These are phyloP conservation scores for Hyperopisus bebe DNA, from an alignment of 2,113 vertebrate species.

Conservation along the genomic window DNA sequence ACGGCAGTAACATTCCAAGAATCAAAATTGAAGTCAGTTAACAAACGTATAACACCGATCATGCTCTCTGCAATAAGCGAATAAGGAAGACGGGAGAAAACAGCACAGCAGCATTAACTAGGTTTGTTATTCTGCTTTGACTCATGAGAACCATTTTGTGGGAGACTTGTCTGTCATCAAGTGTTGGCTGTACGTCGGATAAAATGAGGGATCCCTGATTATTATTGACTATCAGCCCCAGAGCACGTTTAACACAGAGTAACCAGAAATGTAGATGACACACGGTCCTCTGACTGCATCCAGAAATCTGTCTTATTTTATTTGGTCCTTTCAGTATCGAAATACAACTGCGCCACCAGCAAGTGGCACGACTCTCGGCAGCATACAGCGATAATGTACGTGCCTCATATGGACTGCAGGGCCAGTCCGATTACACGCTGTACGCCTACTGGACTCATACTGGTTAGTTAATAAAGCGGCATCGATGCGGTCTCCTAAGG, in stretches of 20 bases:
- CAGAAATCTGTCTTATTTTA: background rate
- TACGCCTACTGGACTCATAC: background rate
- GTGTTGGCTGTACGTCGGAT: background rate
- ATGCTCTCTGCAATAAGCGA: background rate
- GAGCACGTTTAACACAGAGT: background rate
- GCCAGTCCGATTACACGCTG: background rate
- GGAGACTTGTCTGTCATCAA: background rate
- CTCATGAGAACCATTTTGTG: slow-evolving; percentile 12
- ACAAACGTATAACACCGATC: background rate
- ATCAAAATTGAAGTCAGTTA: background rate
- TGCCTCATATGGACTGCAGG: background rate
- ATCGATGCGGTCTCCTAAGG: background rate
- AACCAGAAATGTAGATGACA: background rate
- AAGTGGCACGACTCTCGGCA: background rate
- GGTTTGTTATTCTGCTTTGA: background rate
- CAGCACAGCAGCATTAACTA: background rate
- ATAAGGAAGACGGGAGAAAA: background rate
- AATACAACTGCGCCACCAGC: slow-evolving; percentile 10
- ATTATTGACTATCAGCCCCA: background rate
- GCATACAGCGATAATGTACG: background rate
- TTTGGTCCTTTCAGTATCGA: background rate
- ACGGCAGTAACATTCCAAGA: background rate
- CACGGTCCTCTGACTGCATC: background rate
- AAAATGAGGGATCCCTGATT: background rate
- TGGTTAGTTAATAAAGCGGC: background rate